A percentile compares a stretch with the other conserved stretches of the same genome.
phyloP scores from a whole-genome alignment of 2,113 vertebrate species.

The Dissostichus mawsoni region DNA sequence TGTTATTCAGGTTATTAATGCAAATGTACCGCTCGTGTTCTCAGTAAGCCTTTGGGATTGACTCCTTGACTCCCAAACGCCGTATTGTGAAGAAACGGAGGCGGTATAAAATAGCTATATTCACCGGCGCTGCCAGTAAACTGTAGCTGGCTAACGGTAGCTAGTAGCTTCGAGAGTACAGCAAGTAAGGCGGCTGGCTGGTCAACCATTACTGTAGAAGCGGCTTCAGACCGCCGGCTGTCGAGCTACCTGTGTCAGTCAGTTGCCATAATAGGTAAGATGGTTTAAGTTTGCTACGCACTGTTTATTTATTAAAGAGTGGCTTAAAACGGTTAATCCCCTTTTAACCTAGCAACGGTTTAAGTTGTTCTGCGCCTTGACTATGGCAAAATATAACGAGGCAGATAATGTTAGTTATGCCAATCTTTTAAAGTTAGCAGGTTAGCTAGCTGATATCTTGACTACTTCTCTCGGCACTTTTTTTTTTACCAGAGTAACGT shows the following conservation, averaged over 20 bases:
- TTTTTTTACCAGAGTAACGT: neutral
- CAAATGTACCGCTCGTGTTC: neutral
- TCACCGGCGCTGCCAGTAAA: constrained; percentile 76
- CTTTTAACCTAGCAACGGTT: neutral
- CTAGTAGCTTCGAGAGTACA: constrained; percentile 55
- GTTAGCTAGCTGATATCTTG: constrained; percentile 41
- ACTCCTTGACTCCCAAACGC: constrained; percentile 22
- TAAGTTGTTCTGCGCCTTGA: constrained; percentile 29
- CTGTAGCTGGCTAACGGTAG: constrained; percentile 69
- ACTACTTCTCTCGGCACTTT: constrained; percentile 25
- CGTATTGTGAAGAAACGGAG: constrained; percentile 41
- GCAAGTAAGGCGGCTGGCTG: constrained; percentile 61
- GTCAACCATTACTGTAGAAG: constrained; percentile 66
- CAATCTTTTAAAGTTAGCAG: constrained; percentile 67
- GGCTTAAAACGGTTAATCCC: neutral
- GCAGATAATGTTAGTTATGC: constrained; percentile 29
- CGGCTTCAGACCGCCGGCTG: constrained; percentile 58
- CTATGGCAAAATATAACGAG: constrained; percentile 32
- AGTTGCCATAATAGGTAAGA: constrained; percentile 72
- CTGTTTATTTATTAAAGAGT: neutral
- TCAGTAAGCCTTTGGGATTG: neutral
- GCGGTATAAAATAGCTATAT: constrained; percentile 56
- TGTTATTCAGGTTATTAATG: constrained; percentile 11
- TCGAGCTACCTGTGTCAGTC: constrained; percentile 49
- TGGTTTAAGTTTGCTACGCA: neutral